A percentile compares a stretch with the other conserved stretches of the same genome.
Evolutionary conservation across 1,140 invertebrate species (phyloP).

Genomic region (Calliphora vicina): DNA sequence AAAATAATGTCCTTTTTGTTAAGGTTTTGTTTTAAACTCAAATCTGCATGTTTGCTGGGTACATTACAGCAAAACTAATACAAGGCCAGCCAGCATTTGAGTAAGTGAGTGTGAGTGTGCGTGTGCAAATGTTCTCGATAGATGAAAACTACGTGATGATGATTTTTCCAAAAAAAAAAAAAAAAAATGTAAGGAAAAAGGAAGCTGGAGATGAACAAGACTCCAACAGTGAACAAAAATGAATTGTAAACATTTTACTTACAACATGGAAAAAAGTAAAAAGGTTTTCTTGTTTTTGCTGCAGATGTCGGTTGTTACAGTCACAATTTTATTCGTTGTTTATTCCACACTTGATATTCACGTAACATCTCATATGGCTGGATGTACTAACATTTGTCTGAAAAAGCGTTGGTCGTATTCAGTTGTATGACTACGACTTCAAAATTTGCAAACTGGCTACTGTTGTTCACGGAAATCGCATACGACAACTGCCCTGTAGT

Average conservation of each 20-base stretch:
- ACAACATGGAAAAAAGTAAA: neutral
- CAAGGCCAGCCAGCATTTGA: neutral
- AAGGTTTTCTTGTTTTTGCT: too few relatives aligned
- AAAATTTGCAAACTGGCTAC: neutral
- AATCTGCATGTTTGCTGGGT: too few relatives aligned
- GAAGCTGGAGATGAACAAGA: neutral
- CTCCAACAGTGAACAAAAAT: neutral
- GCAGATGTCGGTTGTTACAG: too few relatives aligned
- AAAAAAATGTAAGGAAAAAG: neutral
- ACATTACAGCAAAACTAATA: neutral
- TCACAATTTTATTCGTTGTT: too few relatives aligned
- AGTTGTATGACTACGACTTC: neutral
- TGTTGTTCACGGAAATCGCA: too few relatives aligned
- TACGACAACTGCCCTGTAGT: too few relatives aligned
- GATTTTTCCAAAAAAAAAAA: neutral
- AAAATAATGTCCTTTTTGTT: too few relatives aligned
- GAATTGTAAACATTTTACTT: neutral
- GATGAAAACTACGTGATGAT: slow-evolving; percentile 3
- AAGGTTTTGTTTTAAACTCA: too few relatives aligned
- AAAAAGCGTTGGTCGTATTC: too few relatives aligned
- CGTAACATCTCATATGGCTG: too few relatives aligned
- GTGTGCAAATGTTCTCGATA: neutral
- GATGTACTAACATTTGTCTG: too few relatives aligned
- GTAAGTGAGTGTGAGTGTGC: neutral
- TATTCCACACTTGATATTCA: too few relatives aligned